Evolutionary conservation across 92 coral and sea anemone species (phyloP), one percentile per base, ranked within the genome.

Genomic region (Hydrozoanthus gracilis): DNA sequence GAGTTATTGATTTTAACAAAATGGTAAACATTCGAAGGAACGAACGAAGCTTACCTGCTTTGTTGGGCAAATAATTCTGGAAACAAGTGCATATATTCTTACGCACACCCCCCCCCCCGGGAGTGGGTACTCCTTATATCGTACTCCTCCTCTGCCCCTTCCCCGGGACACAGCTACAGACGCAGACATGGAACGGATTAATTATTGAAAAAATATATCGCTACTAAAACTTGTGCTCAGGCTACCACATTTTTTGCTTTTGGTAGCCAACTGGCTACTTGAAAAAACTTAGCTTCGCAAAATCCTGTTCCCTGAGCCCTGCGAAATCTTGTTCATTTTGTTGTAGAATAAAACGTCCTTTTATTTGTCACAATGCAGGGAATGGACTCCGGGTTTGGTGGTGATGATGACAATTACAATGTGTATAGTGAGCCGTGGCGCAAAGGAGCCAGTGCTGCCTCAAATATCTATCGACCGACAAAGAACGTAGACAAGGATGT

Each of bases 381-480:
- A 18, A 90, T 96, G 92, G 97, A 92, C 78, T 95, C 99, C 8
- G 99, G 99, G 6, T 96, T 91, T 82, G 96, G 93, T 67, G 98
- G 98, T 49, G 99, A 96, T 16, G 99, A 96, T 83, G 99, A 96
- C 78, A 68, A 83, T 0, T 96, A 96, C 76, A 95, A 96, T 76
- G 99, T 96, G 82, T 96, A 96, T 75, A 98, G 95, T 82, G 95
- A 96, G 75, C 94, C 99, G 16, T 96, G 99, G 99, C 92, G 99
- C 47, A 87, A 94, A 77, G 91, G 95, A 67, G 94, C 95, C 20
- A 96, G 99, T 79, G 91, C 99, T 9, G 99, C 99, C 8, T 93
- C 95, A 5, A 93, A 95, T 16, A 95, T 96, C 65, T 96, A 96
- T 90, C 86, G 97, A 12, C 99, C 99, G 45, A 88, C 96, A 66